Evolutionary conservation across 92 coral and sea anemone species (phyloP).

Genomic region (Phymanthus crucifer): DNA sequence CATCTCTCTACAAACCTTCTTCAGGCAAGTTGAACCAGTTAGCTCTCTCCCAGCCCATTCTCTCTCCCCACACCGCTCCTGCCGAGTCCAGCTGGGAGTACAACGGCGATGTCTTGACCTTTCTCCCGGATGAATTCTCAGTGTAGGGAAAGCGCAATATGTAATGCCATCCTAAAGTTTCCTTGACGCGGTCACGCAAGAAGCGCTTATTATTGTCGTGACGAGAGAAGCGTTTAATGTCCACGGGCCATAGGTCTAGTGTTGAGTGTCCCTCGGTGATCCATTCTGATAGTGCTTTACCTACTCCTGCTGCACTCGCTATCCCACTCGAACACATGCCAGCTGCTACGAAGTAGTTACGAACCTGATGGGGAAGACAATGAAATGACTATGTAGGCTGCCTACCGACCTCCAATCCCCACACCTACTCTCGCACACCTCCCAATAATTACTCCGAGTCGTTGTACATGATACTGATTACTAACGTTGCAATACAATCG

Average conservation of each 20-base stretch:
- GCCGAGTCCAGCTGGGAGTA: constrained; percentile 59
- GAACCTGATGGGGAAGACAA: constrained; percentile 65
- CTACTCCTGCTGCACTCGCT: constrained; percentile 91
- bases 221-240: constrained; percentile 87
- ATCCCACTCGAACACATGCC: constrained; percentile 93
- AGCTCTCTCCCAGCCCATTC: constrained; percentile 89
- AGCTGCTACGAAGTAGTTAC: constrained; percentile 84
- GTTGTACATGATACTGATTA: too few relatives aligned
- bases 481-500: too few relatives aligned
- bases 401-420: too few relatives aligned
- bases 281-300: constrained; percentile 95
- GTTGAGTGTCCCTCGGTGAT: constrained; percentile 88
- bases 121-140: constrained; percentile 56
- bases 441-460: too few relatives aligned
- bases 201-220: constrained; percentile 85
- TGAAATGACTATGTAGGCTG: too few relatives aligned
- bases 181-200: constrained; percentile 80
- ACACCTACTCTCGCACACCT: too few relatives aligned
- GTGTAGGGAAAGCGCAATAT: constrained; percentile 67
- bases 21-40: constrained; percentile 65
- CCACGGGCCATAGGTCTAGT: constrained; percentile 83
- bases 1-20: constrained; percentile 49
- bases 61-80: constrained; percentile 84
- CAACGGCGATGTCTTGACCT: constrained; percentile 74
- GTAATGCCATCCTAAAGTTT: constrained; percentile 79